Conservation (phyloP, 2,888 invertebrate genomes). For the Patella depressa region DNA sequence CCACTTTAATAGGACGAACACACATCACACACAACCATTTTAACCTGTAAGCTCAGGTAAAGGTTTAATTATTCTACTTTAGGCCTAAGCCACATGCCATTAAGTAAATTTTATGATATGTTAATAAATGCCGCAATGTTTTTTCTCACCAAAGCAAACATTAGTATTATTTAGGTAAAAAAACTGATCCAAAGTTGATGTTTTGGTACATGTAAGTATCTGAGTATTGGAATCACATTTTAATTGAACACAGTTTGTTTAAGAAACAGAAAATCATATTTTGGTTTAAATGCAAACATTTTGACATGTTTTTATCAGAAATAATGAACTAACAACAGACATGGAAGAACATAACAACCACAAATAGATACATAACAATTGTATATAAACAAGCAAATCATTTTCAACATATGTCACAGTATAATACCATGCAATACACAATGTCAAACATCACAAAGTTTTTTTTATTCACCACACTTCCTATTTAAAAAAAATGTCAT, state of each 20-base stretch:
- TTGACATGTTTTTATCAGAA: neutral
- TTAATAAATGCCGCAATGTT: slow-evolving; percentile 6
- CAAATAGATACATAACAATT: slow-evolving; percentile 11
- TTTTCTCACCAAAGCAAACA: slow-evolving; percentile 1
- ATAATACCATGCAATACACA: slow-evolving; percentile 2
- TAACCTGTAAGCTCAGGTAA: no score
- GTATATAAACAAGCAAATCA: slow-evolving; percentile 7
- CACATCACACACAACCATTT: neutral
- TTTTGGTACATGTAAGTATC: slow-evolving; percentile 8
- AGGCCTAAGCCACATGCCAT: no score
- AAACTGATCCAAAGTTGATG: no score
- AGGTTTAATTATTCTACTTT: no score
- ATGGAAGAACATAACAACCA: slow-evolving; percentile 13
- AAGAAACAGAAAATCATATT: slow-evolving; percentile 6
- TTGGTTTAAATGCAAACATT: slow-evolving; percentile 7
- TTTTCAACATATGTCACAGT: neutral
- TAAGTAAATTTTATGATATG: slow-evolving; percentile 3
- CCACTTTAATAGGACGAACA: slow-evolving; percentile 1
- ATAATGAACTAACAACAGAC: slow-evolving; percentile 8
- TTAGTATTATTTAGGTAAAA: neutral
- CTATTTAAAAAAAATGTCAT: neutral
- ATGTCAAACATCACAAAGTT: slow-evolving; percentile 4
- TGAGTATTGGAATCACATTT: slow-evolving; percentile 11
- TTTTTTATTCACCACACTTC: no score
- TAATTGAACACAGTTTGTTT: neutral